These are phyloP conservation scores for Wasmannia auropunctata DNA, from an alignment of 1,140 invertebrate species.

Conservation along the genomic window DNA sequence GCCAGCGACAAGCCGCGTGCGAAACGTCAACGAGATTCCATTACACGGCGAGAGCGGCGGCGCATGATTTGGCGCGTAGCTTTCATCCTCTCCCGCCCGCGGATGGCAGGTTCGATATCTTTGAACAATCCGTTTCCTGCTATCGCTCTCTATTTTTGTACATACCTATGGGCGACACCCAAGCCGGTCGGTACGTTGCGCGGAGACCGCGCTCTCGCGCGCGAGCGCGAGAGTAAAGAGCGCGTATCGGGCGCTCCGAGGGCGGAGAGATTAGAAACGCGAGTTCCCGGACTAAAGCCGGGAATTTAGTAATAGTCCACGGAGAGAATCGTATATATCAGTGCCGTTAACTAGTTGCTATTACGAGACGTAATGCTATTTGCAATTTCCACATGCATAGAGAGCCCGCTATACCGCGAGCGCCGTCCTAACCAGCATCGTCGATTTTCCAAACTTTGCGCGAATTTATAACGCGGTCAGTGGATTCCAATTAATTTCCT, in stretches of 20 bases:
- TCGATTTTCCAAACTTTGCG: constrained; percentile 61
- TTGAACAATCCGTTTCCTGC: constrained; percentile 41
- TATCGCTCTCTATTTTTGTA: background rate
- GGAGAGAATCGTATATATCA: constrained; percentile 43
- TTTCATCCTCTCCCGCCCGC: too few relatives aligned
- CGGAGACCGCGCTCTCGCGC: background rate
- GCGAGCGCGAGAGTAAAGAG: background rate
- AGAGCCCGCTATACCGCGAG: background rate
- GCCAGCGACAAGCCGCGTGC: constrained; percentile 70
- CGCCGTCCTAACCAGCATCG: constrained; percentile 14
- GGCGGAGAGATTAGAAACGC: constrained; percentile 46
- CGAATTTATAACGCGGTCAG: constrained; percentile 64
- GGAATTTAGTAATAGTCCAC: constrained; percentile 51
- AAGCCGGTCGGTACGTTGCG: background rate
- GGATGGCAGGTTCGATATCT: constrained; percentile 6
- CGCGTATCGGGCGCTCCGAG: background rate
- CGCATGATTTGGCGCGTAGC: constrained; percentile 44
- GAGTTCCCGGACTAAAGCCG: background rate
- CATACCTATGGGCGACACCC: background rate
- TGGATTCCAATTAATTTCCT: constrained; percentile 67
- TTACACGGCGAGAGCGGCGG: constrained; percentile 61
- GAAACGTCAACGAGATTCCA: constrained; percentile 75
- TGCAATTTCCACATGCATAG: constrained; percentile 6
- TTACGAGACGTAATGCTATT: constrained; percentile 60
- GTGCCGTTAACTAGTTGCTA: constrained; percentile 59